Evolutionary conservation across 2,113 vertebrate species (phyloP).

Genomic region (Hypocryptadius cinnamomeus): DNA sequence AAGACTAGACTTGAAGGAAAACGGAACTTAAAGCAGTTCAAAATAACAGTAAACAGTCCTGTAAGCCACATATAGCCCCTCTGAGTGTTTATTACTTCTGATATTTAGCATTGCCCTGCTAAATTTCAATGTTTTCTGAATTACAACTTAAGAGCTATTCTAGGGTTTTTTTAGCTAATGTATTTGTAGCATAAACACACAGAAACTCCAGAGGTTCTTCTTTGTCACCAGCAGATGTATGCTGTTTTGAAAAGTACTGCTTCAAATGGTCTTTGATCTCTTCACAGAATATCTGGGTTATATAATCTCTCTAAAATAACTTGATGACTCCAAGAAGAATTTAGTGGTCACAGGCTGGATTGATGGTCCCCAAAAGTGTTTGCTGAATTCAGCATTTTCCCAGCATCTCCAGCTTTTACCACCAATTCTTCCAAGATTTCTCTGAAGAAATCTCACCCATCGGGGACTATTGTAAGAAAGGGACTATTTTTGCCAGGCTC

Average conservation of each 20-base stretch:
- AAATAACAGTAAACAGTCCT: neutral
- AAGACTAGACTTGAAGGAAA: neutral
- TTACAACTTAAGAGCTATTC: neutral
- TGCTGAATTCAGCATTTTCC: slow-evolving; percentile 10
- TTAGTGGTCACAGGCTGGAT: neutral
- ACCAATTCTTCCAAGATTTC: slow-evolving; percentile 22
- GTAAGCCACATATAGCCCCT: neutral
- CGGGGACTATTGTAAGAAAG: slow-evolving; percentile 42
- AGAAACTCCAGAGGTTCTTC: neutral
- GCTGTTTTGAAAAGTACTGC: neutral
- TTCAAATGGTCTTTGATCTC: neutral
- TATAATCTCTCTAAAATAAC: neutral
- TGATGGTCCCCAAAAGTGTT: neutral
- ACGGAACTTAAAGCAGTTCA: neutral
- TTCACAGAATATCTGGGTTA: neutral
- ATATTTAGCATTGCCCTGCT: neutral
- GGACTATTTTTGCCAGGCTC: slow-evolving; percentile 44
- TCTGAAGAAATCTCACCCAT: slow-evolving; percentile 27
- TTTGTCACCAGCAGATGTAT: neutral
- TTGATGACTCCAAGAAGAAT: neutral
- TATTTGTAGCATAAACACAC: neutral
- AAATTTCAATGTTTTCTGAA: neutral
- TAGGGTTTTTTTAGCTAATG: neutral
- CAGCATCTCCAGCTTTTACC: slow-evolving; percentile 11
- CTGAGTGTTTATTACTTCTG: neutral